These are phyloP conservation scores for Ciconia nigra DNA, from an alignment of 2,797 vertebrate species.

Conservation along the genomic window DNA sequence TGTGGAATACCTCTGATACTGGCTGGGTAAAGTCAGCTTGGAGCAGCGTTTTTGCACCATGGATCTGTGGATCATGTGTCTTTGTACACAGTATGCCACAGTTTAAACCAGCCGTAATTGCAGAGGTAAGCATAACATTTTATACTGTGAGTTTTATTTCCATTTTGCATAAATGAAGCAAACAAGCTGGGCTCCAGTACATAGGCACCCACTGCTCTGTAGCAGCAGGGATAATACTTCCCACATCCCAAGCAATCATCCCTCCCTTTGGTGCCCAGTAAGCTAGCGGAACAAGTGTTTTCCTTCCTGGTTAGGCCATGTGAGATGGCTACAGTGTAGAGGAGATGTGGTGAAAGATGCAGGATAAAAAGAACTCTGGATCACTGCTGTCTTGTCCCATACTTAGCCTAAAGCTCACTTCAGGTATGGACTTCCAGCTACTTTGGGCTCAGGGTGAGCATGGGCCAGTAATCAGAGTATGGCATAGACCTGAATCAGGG, in stretches of 20 bases:
- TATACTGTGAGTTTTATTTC: neutral
- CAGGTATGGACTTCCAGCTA: neutral
- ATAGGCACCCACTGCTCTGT: neutral
- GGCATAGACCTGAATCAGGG: neutral
- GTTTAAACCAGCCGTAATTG: constrained; percentile 69
- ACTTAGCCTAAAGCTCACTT: neutral
- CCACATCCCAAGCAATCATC: neutral
- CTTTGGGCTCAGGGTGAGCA: neutral
- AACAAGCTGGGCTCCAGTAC: neutral
- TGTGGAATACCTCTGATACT: constrained; percentile 85
- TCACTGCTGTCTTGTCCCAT: neutral
- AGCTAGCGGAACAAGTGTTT: neutral
- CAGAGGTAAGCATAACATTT: constrained; percentile 69
- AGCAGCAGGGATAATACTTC: neutral
- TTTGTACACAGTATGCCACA: constrained; percentile 77
- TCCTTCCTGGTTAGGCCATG: neutral
- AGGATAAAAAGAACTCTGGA: neutral
- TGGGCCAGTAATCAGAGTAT: neutral
- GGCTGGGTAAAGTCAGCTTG: constrained; percentile 83
- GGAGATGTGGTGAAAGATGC: neutral
- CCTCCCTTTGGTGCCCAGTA: neutral
- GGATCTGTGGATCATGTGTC: constrained; percentile 80
- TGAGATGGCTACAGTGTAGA: neutral
- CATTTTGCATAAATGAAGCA: neutral
- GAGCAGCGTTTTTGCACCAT: constrained; percentile 78